A percentile compares a stretch with the other conserved stretches of the same genome.
phyloP scores from a whole-genome alignment of 2,888 invertebrate species.

The Platypus cylindrus region DNA sequence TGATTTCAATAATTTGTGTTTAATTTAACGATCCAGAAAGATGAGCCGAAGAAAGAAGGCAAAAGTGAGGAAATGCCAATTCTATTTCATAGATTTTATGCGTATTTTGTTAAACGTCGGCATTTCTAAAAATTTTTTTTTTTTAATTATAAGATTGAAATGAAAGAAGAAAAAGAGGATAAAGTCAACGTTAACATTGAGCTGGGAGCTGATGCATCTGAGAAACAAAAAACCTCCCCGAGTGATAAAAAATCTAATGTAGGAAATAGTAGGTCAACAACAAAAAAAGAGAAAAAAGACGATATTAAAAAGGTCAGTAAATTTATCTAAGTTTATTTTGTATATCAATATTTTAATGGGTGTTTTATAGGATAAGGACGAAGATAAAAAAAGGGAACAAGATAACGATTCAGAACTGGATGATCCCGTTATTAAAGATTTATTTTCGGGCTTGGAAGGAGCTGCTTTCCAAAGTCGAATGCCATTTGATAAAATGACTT shows the following conservation, averaged over 20 bases:
- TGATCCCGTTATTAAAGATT: slow-evolving; percentile 42
- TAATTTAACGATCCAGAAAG: too few relatives aligned
- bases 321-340: too few relatives aligned
- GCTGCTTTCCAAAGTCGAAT: slow-evolving; percentile 88
- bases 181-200: slow-evolving; percentile 49
- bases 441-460: slow-evolving; percentile 60
- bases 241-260: slow-evolving; percentile 10
- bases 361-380: slow-evolving; percentile 21
- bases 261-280: slow-evolving; percentile 9
- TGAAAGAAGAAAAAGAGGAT: slow-evolving; percentile 50
- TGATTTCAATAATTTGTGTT: too few relatives aligned
- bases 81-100: slow-evolving; percentile 1
- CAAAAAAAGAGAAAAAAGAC: slow-evolving; percentile 30
- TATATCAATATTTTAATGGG: not conserved
- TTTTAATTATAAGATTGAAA: slow-evolving; percentile 42
- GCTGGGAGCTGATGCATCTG: slow-evolving; percentile 48
- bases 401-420: slow-evolving; percentile 54
- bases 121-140: slow-evolving; percentile 14
- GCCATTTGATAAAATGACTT: slow-evolving; percentile 89
- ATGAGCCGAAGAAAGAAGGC: slow-evolving; percentile 34
- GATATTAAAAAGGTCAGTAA: slow-evolving; percentile 31
- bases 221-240: slow-evolving; percentile 40
- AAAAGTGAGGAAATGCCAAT: slow-evolving; percentile 23
- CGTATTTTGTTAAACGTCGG: not conserved
- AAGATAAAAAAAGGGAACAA: slow-evolving; percentile 47